These are phyloP conservation scores for Spicauda simplicius DNA, from an alignment of 2,888 invertebrate genomes.

Conservation along the genomic window DNA sequence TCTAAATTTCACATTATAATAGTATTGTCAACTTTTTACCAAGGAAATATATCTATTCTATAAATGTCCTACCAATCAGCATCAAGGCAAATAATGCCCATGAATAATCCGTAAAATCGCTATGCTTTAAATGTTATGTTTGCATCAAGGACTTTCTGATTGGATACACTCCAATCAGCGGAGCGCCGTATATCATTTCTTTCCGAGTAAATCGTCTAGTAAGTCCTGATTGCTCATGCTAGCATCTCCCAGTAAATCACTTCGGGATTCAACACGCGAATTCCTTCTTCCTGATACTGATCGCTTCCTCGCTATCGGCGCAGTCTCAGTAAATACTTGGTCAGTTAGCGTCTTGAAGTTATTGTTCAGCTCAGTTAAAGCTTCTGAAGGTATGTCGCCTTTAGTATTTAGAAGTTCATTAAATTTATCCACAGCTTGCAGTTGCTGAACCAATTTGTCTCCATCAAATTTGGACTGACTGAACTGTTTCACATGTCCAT, in stretches of 20 bases:
- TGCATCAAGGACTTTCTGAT: neutral
- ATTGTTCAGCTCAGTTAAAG: constrained; percentile 70
- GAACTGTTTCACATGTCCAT: constrained; percentile 79
- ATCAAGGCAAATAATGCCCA: neutral
- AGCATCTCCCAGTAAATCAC: constrained; percentile 64
- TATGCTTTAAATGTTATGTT: neutral
- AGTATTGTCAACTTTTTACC: neutral
- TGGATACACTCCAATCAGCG: constrained; percentile 1
- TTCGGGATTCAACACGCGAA: constrained; percentile 54
- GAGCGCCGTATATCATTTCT: constrained; percentile 66
- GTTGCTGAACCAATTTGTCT: constrained; percentile 75
- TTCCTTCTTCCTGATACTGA: constrained; percentile 61
- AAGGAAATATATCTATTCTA: neutral
- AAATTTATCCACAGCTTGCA: constrained; percentile 80
- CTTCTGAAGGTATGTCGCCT: constrained; percentile 62
- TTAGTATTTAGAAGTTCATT: constrained; percentile 72
- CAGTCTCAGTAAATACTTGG: constrained; percentile 58
- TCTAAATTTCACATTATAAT: neutral
- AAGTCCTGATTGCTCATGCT: constrained; percentile 75
- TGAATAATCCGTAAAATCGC: neutral
- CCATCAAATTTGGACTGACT: constrained; percentile 73
- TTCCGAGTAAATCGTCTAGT: constrained; percentile 73
- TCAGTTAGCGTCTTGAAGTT: constrained; percentile 73
- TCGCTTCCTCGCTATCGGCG: constrained; percentile 59
- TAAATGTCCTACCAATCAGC: neutral